Evolutionary conservation across 2,113 vertebrate species (phyloP), one percentile per base, ranked within the genome.

Genomic region (Lamprologus callipterus): DNA sequence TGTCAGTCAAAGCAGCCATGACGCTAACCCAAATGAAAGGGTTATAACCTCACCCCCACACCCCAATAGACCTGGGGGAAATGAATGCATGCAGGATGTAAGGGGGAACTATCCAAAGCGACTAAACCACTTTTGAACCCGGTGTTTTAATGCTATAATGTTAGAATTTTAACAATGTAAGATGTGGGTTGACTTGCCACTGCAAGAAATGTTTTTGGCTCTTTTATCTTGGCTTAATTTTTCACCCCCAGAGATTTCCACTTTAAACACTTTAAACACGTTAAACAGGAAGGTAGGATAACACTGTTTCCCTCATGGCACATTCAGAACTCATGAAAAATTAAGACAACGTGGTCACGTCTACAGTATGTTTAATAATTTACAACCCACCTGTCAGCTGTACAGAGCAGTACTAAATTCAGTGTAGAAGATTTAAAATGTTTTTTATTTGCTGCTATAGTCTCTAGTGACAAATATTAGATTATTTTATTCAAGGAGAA

Each of bases 301-400:
- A 17, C 13, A 87, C 12, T 26, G 45, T 26, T 11, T 89, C 87
- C 37, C 40, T 26, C 23, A 42, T 79, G 60, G 9, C 31, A 16
- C 68, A 57, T 70, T 83, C 80, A 85, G 42, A 45, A n/a, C 60
- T 88, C 81, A 70, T 89, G 6, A 90, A 89, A 90, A 51, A 85
- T 84, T 47, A 53, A 70, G 7, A 54, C 4, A 16, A 14, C 47
- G 65, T 80, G 51, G 45, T 80, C 80, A 87, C 82, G 7, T 82
- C 78, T 84, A 42, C 21, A 23, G 49, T 65, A n/a, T 84, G 47
- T 28, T 83, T 33, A 88, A 78, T 86, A 13, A 85, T 86, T 85
- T 63, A 75, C 19, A 33, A 33, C 5, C 16, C 9, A 37, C 17
- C 51, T 49, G 10, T 57, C 16, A 16, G 51, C 84, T 83, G 57